These are phyloP conservation scores for Urocolius indicus DNA, from an alignment of 2,113 vertebrate genomes.

Conservation along the genomic window DNA sequence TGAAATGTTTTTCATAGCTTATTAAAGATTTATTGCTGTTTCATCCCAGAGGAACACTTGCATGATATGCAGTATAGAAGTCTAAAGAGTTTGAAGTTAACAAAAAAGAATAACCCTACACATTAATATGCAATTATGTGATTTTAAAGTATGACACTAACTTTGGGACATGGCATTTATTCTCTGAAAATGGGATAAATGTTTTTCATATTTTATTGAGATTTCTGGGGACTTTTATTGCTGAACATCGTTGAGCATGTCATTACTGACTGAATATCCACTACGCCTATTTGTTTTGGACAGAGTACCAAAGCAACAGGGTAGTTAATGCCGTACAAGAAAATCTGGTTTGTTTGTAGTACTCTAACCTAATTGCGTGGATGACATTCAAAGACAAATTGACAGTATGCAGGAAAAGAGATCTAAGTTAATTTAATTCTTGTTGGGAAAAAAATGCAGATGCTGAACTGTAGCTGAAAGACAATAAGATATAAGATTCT, in stretches of 20 bases:
- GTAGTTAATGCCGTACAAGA: background rate
- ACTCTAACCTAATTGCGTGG: background rate
- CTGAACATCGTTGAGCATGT: background rate
- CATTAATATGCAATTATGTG: background rate
- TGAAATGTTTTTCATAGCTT: constrained; percentile 53
- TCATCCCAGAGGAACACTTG: constrained; percentile 51
- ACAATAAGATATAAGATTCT: background rate
- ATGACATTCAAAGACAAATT: background rate
- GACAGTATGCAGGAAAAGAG: background rate
- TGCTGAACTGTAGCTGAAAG: background rate
- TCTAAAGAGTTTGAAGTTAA: background rate
- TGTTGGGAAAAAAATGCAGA: background rate
- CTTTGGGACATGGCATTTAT: background rate
- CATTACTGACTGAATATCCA: background rate
- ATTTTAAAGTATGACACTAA: constrained; percentile 12
- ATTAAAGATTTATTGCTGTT: constrained; percentile 72
- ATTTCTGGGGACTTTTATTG: constrained; percentile 18
- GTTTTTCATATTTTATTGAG: constrained; percentile 34
- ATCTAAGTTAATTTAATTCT: background rate
- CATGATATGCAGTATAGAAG: constrained; percentile 41
- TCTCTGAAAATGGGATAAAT: constrained; percentile 36
- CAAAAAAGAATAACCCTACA: constrained; percentile 2
- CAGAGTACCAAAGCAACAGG: background rate
- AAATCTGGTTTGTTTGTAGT: background rate
- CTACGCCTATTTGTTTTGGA: background rate